Conservation (phyloP, 2,113 vertebrate genomes). For the Neopipo cinnamomea region DNA sequence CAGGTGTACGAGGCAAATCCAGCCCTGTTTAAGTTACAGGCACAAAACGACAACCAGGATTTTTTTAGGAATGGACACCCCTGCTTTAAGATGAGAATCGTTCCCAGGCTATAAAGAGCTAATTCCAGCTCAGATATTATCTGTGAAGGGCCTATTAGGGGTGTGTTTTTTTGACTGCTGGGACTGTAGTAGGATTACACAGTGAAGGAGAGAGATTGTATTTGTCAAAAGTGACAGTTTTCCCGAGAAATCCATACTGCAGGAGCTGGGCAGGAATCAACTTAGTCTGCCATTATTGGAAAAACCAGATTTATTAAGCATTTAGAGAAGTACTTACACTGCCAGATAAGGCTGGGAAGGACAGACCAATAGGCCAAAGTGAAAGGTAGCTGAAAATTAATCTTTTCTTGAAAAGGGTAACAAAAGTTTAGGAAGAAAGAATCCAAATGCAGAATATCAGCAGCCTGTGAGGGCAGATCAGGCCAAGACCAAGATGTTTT, state of each 20-base stretch:
- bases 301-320: background rate
- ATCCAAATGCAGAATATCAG: no score
- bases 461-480: background rate
- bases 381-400: background rate
- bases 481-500: background rate
- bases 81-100: background rate
- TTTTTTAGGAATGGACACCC: background rate
- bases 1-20: background rate
- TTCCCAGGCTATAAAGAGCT: background rate
- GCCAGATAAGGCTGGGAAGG: background rate
- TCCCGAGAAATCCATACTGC: background rate
- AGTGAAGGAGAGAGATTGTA: background rate
- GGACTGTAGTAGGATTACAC: conserved; percentile 1
- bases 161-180: background rate
- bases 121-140: conserved; percentile 40
- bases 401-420: background rate
- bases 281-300: background rate
- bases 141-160: conserved; percentile 23
- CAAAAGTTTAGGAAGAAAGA: background rate
- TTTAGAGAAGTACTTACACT: background rate
- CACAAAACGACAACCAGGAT: background rate
- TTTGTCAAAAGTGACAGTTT: conserved; percentile 36
- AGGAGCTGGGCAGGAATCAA: background rate
- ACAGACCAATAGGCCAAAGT: background rate
- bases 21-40: background rate